Evolutionary conservation across 2,888 invertebrate genomes (phyloP).

Genomic region (Galeopsomyia nigrocyanea): DNA sequence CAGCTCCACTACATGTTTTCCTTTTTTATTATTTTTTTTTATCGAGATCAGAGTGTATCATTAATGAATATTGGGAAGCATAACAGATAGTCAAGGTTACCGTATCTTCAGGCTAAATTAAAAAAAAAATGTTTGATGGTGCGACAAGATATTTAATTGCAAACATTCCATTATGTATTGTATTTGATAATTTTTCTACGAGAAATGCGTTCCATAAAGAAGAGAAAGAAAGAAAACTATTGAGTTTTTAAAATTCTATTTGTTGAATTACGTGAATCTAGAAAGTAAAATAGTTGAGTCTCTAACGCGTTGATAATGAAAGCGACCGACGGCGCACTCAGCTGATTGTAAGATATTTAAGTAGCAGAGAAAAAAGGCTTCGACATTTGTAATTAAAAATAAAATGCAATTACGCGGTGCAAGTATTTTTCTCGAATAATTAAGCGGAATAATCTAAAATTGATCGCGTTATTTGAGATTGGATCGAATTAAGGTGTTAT

Average conservation of each 20-base stretch:
- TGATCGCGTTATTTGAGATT: too few species aligned
- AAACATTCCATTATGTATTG: slow-evolving; percentile 44
- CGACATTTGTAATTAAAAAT: slow-evolving; percentile 32
- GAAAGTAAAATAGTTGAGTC: slow-evolving; percentile 23
- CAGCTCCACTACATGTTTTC: slow-evolving; percentile 4
- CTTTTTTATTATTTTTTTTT: not conserved
- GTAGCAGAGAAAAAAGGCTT: slow-evolving; percentile 44
- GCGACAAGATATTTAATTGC: slow-evolving; percentile 31
- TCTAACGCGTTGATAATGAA: slow-evolving; percentile 5
- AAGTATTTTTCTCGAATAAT: not conserved
- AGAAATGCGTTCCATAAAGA: not conserved
- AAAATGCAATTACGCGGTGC: slow-evolving; percentile 20
- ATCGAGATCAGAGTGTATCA: slow-evolving; percentile 8
- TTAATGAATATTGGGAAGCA: slow-evolving; percentile 32
- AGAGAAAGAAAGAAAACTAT: slow-evolving; percentile 6
- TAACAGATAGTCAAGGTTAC: slow-evolving; percentile 36
- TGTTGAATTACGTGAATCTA: slow-evolving; percentile 16
- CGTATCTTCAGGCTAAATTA: slow-evolving; percentile 44
- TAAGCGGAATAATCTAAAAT: not conserved
- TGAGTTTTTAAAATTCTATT: slow-evolving; percentile 33
- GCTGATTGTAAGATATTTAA: slow-evolving; percentile 56
- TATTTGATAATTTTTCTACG: slow-evolving; percentile 27
- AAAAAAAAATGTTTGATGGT: slow-evolving; percentile 29
- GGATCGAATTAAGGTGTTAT: too few species aligned
- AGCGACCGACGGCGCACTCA: slow-evolving; percentile 60